phyloP scores from a whole-genome alignment of 2,888 invertebrate species.

The Heliconius aoede region DNA sequence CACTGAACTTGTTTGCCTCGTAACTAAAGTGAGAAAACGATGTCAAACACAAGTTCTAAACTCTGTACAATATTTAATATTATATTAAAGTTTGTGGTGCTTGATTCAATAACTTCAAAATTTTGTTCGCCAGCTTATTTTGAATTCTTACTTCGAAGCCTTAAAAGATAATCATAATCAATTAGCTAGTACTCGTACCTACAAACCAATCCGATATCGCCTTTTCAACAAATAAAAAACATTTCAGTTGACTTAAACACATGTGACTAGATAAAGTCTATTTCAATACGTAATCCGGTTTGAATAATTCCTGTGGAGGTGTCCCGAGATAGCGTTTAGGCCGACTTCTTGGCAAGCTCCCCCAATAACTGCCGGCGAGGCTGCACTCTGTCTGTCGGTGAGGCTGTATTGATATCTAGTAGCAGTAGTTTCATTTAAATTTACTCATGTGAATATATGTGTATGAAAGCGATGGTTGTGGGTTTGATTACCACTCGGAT shows the following conservation, averaged over 20 bases:
- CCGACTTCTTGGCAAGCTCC: conserved; percentile 71
- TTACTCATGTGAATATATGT: background rate
- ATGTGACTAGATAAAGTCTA: conserved; percentile 38
- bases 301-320: conserved; percentile 62
- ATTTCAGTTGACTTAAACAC: conserved; percentile 9
- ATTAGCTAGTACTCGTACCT: no score
- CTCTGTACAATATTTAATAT: no score
- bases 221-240: background rate
- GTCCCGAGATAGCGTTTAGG: conserved; percentile 65
- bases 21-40: no score
- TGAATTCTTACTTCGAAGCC: no score
- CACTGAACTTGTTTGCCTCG: no score
- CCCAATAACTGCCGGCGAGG: conserved; percentile 54
- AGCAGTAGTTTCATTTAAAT: conserved; percentile 25
- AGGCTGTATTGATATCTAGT: conserved; percentile 30
- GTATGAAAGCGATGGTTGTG: no score
- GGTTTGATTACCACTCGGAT: no score
- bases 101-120: no score
- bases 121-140: background rate
- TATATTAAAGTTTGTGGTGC: no score
- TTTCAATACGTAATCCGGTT: conserved; percentile 56
- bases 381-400: conserved; percentile 19
- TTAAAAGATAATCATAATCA: no score
- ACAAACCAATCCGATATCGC: no score
- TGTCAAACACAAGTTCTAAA: no score